Evolutionary conservation across 2,113 vertebrate genomes (phyloP).

Genomic region (Tragelaphus scriptus): DNA sequence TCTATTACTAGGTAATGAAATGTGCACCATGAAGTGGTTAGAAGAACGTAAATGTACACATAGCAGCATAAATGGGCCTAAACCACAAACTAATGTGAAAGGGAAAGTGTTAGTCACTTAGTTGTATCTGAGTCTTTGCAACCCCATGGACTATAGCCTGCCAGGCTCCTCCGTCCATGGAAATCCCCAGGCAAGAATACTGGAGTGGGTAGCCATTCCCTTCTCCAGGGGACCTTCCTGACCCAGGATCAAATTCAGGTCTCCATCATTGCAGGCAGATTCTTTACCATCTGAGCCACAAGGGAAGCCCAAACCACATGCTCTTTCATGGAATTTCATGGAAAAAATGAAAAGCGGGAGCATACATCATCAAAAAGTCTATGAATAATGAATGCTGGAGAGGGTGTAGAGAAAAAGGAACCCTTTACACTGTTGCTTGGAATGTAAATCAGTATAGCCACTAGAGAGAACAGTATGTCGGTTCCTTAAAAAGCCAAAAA

Average conservation of each 20-base stretch:
- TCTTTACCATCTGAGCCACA: not conserved
- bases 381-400: not conserved
- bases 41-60: not conserved
- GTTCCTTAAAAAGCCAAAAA: not conserved
- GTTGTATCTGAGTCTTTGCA: not conserved
- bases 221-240: not conserved
- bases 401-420: not conserved
- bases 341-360: not conserved
- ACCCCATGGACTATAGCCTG: not conserved
- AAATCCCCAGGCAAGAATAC: not conserved
- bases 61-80: not conserved
- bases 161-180: not conserved
- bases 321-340: not conserved
- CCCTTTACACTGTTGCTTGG: not conserved
- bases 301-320: not conserved
- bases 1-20: not conserved
- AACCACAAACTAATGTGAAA: not conserved
- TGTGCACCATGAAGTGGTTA: not conserved
- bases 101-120: not conserved
- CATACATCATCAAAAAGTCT: not conserved
- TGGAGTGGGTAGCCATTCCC: not conserved
- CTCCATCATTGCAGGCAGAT: not conserved
- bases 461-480: not conserved
- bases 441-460: not conserved
- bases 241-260: not conserved